phyloP scores from a whole-genome alignment of 1,140 invertebrate species.

The Drosophila obscura region DNA sequence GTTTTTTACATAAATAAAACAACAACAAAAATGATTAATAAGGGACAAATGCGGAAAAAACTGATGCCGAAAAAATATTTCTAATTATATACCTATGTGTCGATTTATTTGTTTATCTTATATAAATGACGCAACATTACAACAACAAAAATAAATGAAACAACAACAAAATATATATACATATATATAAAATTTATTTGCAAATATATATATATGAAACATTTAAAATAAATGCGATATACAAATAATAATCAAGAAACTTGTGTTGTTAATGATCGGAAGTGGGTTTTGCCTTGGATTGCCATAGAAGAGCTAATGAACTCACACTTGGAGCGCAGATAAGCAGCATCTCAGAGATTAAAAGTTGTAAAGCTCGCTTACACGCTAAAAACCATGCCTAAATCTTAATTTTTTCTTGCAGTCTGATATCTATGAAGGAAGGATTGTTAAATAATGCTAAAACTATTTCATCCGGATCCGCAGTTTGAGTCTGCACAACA shows the following conservation, averaged over 20 bases:
- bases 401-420: neutral
- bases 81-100: constrained; percentile 49
- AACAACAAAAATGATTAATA: constrained; percentile 7
- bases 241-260: constrained; percentile 56
- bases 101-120: constrained; percentile 54
- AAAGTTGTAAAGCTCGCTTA: no score
- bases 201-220: constrained; percentile 69
- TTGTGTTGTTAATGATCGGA: constrained; percentile 2
- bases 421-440: no score
- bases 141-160: constrained; percentile 29
- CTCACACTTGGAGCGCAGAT: no score
- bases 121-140: constrained; percentile 32
- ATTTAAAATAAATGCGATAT: constrained; percentile 79
- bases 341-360: no score
- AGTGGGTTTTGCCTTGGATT: neutral
- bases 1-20: constrained; percentile 27
- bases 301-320: no score
- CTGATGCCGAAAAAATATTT: constrained; percentile 13
- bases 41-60: neutral
- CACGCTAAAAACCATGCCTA: no score
- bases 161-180: constrained; percentile 24
- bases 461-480: no score
- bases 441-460: no score
- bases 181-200: constrained; percentile 65
- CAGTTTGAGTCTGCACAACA: no score